A percentile compares a stretch with the other conserved stretches of the same genome.
Evolutionary conservation across 2,797 vertebrate species (phyloP).

Genomic region (Danio tinwini): DNA sequence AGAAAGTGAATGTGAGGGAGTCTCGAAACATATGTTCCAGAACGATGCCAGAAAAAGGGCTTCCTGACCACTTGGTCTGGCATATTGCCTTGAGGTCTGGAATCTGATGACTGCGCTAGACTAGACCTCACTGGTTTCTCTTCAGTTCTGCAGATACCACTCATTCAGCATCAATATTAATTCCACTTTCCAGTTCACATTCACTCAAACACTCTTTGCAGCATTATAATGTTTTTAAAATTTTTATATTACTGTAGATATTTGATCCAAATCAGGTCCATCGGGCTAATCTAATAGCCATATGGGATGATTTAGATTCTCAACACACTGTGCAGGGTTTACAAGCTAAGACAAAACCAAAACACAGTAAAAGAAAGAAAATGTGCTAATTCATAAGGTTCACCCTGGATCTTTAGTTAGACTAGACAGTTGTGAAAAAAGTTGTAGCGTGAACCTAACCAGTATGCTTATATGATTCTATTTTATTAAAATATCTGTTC

Average conservation of each 20-base stretch:
- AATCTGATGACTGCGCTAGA: constrained; percentile 53
- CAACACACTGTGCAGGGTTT: not conserved
- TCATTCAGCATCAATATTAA: constrained; percentile 21
- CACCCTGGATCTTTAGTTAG: not conserved
- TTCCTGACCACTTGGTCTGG: constrained; percentile 52
- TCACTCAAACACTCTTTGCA: not conserved
- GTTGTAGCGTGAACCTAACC: not conserved
- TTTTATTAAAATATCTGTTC: too few species aligned
- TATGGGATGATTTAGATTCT: not conserved
- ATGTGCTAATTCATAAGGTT: too few species aligned
- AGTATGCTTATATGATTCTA: not conserved
- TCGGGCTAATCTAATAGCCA: constrained; percentile 8
- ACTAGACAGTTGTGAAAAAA: not conserved
- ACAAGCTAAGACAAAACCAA: not conserved
- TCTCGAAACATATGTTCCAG: constrained; percentile 35
- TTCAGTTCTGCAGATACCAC: constrained; percentile 43
- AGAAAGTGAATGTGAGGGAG: constrained; percentile 5
- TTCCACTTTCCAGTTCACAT: not conserved
- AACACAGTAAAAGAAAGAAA: not conserved
- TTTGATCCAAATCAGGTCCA: not conserved
- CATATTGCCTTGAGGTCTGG: constrained; percentile 54
- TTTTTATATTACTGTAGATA: constrained; percentile 4
- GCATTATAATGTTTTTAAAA: constrained; percentile 4
- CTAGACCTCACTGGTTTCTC: constrained; percentile 53
- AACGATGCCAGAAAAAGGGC: constrained; percentile 46